Percentiles rank a stretch among this genome's conserved stretches.
phyloP scores from a whole-genome alignment of 2,113 vertebrate species.

The Cryptomyrus ogoouensis region DNA sequence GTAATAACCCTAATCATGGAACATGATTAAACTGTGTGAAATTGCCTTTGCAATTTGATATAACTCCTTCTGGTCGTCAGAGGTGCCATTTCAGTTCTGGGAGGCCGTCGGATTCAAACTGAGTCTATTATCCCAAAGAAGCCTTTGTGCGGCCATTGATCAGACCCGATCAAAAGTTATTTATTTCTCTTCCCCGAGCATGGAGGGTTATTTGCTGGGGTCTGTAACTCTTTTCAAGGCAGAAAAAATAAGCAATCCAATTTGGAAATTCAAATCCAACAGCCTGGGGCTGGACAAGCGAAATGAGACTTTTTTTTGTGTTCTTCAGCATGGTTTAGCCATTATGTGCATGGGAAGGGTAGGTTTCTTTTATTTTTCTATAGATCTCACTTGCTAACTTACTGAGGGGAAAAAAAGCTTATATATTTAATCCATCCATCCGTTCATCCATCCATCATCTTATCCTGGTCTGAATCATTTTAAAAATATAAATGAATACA shows the following conservation, averaged over 20 bases:
- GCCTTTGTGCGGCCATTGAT: slow-evolving; percentile 1
- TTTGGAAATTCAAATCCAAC: slow-evolving; percentile 12
- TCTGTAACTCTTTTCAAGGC: not conserved
- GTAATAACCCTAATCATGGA: slow-evolving; percentile 9
- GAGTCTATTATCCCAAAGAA: slow-evolving; percentile 2
- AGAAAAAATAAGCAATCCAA: not conserved
- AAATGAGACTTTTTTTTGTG: not conserved
- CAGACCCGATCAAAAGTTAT: slow-evolving; percentile 9
- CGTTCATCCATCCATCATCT: not conserved
- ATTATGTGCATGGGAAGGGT: not conserved
- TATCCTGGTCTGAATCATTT: not conserved
- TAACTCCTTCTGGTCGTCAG: not conserved
- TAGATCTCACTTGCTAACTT: not conserved
- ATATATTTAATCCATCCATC: not conserved
- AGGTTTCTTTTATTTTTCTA: not conserved
- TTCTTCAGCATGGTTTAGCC: not conserved
- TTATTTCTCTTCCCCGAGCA: slow-evolving; percentile 1
- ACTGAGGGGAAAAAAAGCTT: not conserved
- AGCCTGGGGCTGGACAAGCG: not conserved
- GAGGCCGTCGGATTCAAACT: not conserved
- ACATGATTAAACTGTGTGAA: slow-evolving; percentile 18
- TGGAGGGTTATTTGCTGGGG: not conserved
- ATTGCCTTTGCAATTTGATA: slow-evolving; percentile 10
- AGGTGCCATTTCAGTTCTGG: not conserved
- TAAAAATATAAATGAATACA: not conserved